Percentiles rank a stretch among this genome's conserved stretches.
phyloP scores from a whole-genome alignment of 2,113 vertebrate species.

The Bubo scandiacus region DNA sequence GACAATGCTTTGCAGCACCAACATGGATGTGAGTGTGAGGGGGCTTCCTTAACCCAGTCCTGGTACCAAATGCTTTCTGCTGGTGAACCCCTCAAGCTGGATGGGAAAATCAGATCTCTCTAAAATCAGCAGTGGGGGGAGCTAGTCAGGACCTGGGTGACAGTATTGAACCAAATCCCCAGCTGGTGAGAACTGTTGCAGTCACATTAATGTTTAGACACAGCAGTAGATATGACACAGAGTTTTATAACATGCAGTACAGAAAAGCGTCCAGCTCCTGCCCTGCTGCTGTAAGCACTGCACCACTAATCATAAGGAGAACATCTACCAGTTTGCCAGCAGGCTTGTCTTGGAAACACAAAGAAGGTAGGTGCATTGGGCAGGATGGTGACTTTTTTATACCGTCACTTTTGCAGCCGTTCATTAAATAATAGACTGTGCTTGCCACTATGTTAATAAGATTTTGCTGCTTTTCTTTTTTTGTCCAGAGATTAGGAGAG shows the following conservation, averaged over 20 bases:
- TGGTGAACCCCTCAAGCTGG: neutral
- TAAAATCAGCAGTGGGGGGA: neutral
- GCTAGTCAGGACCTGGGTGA: neutral
- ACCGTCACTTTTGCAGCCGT: neutral
- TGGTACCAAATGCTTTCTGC: neutral
- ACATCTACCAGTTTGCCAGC: neutral
- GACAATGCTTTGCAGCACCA: neutral
- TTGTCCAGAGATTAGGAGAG: conserved; percentile 82
- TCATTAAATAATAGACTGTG: neutral
- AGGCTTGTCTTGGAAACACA: neutral
- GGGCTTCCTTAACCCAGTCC: neutral
- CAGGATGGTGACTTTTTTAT: neutral
- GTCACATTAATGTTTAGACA: neutral
- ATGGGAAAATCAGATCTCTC: neutral
- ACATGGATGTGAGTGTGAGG: neutral
- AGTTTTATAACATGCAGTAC: neutral
- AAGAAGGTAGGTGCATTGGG: neutral
- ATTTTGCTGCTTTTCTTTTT: neutral
- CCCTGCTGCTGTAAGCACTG: neutral
- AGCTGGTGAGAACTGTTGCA: neutral
- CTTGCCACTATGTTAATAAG: neutral
- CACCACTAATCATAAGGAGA: neutral
- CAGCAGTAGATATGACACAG: neutral
- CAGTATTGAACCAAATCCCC: neutral
- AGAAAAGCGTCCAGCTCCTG: neutral